phyloP scores from a whole-genome alignment of 1,140 invertebrate genomes.

The Drosophila kepulauana region DNA sequence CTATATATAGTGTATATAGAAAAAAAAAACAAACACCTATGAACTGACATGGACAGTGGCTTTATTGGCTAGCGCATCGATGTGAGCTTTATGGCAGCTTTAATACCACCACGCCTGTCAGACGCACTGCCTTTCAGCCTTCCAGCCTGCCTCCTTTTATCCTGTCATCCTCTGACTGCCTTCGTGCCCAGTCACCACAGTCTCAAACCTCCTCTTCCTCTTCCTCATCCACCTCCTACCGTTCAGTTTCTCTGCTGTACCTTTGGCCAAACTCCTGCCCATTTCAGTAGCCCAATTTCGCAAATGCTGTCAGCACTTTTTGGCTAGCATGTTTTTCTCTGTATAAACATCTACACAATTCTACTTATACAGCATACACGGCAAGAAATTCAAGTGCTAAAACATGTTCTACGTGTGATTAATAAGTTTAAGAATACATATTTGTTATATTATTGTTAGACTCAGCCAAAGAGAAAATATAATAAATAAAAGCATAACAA shows the following conservation, averaged over 20 bases:
- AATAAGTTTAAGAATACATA: too few species aligned
- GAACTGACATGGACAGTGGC: slow-evolving; percentile 18
- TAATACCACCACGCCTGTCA: slow-evolving; percentile 65
- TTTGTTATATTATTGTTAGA: too few species aligned
- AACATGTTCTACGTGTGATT: too few species aligned
- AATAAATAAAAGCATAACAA: too few species aligned
- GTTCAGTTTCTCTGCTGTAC: slow-evolving; percentile 8
- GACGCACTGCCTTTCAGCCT: slow-evolving; percentile 40
- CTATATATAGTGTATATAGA: too few species aligned
- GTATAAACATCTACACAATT: slow-evolving; percentile 17
- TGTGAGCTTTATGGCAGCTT: slow-evolving; percentile 58
- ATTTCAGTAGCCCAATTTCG: slow-evolving; percentile 61
- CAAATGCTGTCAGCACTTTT: slow-evolving; percentile 79
- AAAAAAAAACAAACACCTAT: slow-evolving; percentile 19
- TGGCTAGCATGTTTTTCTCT: slow-evolving; percentile 43
- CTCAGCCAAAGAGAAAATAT: too few species aligned
- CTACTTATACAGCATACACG: slow-evolving; percentile 35
- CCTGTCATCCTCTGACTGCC: slow-evolving; percentile 4
- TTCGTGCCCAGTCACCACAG: not conserved
- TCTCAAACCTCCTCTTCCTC: too few species aligned
- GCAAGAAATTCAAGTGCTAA: not conserved
- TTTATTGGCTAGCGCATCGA: slow-evolving; percentile 46
- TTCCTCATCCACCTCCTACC: slow-evolving; percentile 7
- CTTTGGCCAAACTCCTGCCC: slow-evolving; percentile 6
- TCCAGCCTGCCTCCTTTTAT: too few species aligned